These are phyloP conservation scores for Hydrophis major DNA, from an alignment of 2,797 vertebrate species.

Conservation along the genomic window DNA sequence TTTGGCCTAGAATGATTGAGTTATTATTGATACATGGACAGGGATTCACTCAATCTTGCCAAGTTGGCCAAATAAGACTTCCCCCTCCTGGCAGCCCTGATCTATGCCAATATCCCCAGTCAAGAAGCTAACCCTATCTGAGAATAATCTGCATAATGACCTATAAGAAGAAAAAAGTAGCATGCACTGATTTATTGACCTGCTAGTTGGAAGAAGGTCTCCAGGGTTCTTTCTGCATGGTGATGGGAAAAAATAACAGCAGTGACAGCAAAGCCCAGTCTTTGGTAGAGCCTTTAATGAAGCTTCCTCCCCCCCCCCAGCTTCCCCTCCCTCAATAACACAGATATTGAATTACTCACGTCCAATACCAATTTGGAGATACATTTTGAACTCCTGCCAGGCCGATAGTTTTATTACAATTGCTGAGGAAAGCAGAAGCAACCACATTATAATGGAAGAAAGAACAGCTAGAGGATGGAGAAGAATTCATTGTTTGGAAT, in stretches of 20 bases:
- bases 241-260: conserved; percentile 33
- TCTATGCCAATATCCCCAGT: neutral
- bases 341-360: conserved; percentile 53
- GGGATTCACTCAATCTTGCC: neutral
- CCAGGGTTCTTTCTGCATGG: conserved; percentile 6
- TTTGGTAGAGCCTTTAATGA: conserved; percentile 7
- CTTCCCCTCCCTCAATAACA: neutral
- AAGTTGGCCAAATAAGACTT: neutral
- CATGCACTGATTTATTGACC: conserved; percentile 41
- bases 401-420: conserved; percentile 58
- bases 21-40: neutral
- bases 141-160: conserved; percentile 35
- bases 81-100: accelerated
- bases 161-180: conserved; percentile 29
- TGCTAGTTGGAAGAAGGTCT: conserved; percentile 49
- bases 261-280: conserved; percentile 39
- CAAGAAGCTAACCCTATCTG: conserved; percentile 35
- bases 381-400: conserved; percentile 55
- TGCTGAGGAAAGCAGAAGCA: neutral
- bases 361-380: conserved; percentile 40
- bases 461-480: neutral
- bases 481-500: neutral
- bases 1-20: neutral
- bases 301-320: neutral
- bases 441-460: conserved; percentile 56